Evolutionary conservation across 2,797 vertebrate genomes (phyloP), one percentile per base, ranked within the genome.

Genomic region (Trachurus trachurus): DNA sequence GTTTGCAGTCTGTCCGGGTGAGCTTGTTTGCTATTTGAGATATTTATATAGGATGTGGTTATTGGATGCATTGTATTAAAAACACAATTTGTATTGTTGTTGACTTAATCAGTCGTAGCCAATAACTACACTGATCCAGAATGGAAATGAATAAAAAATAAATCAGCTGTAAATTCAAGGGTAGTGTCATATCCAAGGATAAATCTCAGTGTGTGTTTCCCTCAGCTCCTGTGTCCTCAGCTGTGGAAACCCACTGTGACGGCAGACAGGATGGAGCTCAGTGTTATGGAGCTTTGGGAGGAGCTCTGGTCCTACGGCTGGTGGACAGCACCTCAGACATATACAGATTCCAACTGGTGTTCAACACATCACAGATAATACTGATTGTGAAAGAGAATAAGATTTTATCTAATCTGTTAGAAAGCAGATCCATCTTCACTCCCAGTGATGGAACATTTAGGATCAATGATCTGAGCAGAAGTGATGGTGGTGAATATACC

Each of bases 251-350:
- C 10, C 0, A 0, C 59, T 90, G 90, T 86, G 84, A 88, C 6
- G 61, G 42, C 78, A 83, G 56, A 80, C 0, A 1, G 63, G 0
- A 72, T 76, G 59, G 69, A 79, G 0, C 81, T 85, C 67, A 63
- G 52, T 92, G 92, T 85, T 89, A 76, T 39, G 90, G 79, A 78
- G 19, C 81, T 74, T 60, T 92, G 68, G 84, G 85, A 83, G 86
- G 78, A 87, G 60, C 78, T 63, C 42, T 91, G 61, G 13, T 11
- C 60, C 2, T 94, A 37, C 57, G 4, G 26, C 85, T 93, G 68
- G 0, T 88, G 39, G 9, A 71, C 40, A 66, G 0, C 1, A 0
- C 8, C 1, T 67, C 61, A 57, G 10, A 5, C 12, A 9, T 40
- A 58, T 0, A 0, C 0, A 6, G 0, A 29, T 76, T 31, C 19